Percentiles rank a stretch among this genome's conserved stretches.
Evolutionary conservation across 2,888 invertebrate species (phyloP).

Genomic region (Tinea pellionella): DNA sequence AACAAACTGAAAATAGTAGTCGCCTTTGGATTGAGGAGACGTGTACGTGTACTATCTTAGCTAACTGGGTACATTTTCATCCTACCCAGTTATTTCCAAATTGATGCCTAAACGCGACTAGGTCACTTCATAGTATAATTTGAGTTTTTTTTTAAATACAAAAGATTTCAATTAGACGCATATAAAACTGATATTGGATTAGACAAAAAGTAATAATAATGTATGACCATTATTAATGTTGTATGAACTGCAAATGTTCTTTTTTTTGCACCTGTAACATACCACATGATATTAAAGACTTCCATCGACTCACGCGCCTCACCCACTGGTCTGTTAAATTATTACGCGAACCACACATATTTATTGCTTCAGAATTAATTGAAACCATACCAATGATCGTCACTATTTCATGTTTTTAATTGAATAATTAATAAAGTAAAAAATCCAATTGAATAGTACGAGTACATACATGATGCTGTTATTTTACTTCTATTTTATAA

Average conservation of each 20-base stretch:
- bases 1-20: too few species aligned
- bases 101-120: too few species aligned
- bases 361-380: slow-evolving; percentile 39
- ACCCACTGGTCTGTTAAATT: slow-evolving; percentile 32
- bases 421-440: slow-evolving; percentile 28
- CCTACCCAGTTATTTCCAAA: too few species aligned
- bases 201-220: neutral
- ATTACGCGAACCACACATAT: slow-evolving; percentile 32
- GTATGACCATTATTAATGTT: neutral
- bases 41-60: too few species aligned
- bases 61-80: too few species aligned
- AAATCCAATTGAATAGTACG: neutral
- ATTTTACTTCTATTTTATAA: neutral
- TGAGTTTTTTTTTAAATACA: too few species aligned
- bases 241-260: neutral
- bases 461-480: neutral
- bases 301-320: neutral
- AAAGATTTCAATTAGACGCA: too few species aligned
- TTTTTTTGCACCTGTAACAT: neutral
- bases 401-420: slow-evolving; percentile 21
- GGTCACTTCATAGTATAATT: too few species aligned
- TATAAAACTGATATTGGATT: too few species aligned
- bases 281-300: slow-evolving; percentile 4
- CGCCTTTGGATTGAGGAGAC: too few species aligned
- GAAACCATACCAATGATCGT: slow-evolving; percentile 27